A percentile compares a stretch with the other conserved stretches of the same genome.
These are phyloP conservation scores for Meloidogyne chitwoodi DNA, from an alignment of 1,140 invertebrate genomes.

Conservation along the genomic window DNA sequence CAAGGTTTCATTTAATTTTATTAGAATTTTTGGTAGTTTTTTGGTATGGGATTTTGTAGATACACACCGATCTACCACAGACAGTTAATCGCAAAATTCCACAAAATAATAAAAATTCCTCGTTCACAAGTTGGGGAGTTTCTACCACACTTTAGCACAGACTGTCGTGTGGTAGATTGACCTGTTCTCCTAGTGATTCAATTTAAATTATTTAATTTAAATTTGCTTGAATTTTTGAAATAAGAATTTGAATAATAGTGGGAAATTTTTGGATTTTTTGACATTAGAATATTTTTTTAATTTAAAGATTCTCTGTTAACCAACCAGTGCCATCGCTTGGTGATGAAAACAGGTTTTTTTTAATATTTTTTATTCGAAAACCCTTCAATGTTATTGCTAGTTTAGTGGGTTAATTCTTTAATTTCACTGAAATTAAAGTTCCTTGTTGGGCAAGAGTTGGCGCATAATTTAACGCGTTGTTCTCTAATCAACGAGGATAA, in stretches of 20 bases:
- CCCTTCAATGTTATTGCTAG: not conserved
- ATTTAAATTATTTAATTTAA: too few relatives aligned
- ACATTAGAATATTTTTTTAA: not conserved
- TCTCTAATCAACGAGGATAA: not conserved
- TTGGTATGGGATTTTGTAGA: too few relatives aligned
- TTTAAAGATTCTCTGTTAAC: slow-evolving; percentile 79
- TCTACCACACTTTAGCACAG: too few relatives aligned
- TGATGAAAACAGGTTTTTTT: slow-evolving; percentile 65
- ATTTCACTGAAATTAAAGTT: not conserved
- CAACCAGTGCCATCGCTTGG: slow-evolving; percentile 80
- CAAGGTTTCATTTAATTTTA: slow-evolving; percentile 57
- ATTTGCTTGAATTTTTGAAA: too few relatives aligned
- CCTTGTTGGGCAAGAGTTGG: not conserved
- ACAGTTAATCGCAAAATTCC: too few relatives aligned
- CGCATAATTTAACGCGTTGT: not conserved
- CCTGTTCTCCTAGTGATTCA: too few relatives aligned
- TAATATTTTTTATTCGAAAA: not conserved
- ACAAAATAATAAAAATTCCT: too few relatives aligned
- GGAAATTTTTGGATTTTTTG: not conserved
- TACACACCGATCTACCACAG: too few relatives aligned
- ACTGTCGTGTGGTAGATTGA: too few relatives aligned
- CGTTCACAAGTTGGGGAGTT: too few relatives aligned
- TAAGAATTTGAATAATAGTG: too few relatives aligned
- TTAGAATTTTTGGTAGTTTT: not conserved
- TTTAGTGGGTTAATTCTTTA: not conserved